Evolutionary conservation across 2,113 vertebrate species (phyloP), one percentile per base, ranked within the genome.

Genomic region (Vulpes lagopus): DNA sequence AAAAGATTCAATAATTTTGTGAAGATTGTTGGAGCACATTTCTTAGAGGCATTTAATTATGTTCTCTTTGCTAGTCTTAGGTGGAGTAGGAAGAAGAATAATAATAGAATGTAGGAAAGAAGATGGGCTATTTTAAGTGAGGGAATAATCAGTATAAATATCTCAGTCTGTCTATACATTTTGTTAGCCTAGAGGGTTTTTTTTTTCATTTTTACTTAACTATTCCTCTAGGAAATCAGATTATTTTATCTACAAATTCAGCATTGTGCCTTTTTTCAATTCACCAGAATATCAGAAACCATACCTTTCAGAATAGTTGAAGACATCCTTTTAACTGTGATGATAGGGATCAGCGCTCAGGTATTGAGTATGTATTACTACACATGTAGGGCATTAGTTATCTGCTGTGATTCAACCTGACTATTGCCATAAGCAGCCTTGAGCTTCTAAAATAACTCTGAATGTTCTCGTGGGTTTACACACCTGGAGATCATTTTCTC

Each of bases 221-320:
- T 76, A 4, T 55, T 91, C 57, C 16, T 83, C 6, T 35, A 95
- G 65, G n/a, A 94, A 95, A 92, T 89, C 25, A 30, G 38, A 95
- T 76, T 59, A 84, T 90, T 94, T 96, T 89, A 91, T 59, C 35
- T 78, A 93, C 9, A 71, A 93, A 94, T 10, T 91, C 67, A 80
- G 51, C 43, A 69, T 93, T 80, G 90, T 69, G 43, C 23, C 35
- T 81, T 89, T 92, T 35, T 74, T 32, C 64, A 78, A 19, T 84
- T 91, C 51, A 83, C 3, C 6, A 62, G 49, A 85, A 8, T 60
- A 80, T 91, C 64, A 81, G 76, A 89, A 91, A 38, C 12, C 30
- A 49, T 78, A 22, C 22, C 25, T 95, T 95, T 91, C 53, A 85
- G 35, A 71, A 43, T 8, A 65, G 35, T 4, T 84, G 51, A 93